Evolutionary conservation across 2,113 vertebrate species (phyloP), one percentile per base, ranked within the genome.

Genomic region (Rafetus swinhoei): DNA sequence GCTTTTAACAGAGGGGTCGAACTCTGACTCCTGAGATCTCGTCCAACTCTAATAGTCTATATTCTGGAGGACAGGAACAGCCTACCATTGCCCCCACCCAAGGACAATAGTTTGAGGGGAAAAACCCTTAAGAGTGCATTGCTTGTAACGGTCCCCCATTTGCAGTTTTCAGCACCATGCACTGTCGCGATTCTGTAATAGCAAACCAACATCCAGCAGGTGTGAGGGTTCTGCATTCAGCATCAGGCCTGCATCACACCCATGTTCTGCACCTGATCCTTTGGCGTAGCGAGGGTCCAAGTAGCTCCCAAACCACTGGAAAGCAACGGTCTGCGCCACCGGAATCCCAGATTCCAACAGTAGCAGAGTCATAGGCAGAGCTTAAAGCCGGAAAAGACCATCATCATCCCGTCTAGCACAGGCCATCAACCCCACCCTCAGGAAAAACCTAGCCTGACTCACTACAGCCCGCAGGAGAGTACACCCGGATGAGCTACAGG

Each of bases 281-380:
- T n/a, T n/a, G n/a, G n/a, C n/a, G n/a, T n/a, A n/a, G n/a, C n/a
- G n/a, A n/a, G 2, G 14, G 9, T 77, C 65, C 88, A 45, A 0
- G 0, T 0, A 9, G 82, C 7, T 74, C 10, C 14, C 4, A 8
- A 35, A 8, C 62, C 32, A 18, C 7, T n/a, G 7, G 32, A 69
- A 32, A 69, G 65, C 32, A n/a, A 9, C 9, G 16, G 32, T 69
- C 32, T n/a, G 29, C 16, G 16, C 29, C 62, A 32, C 65, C 2
- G 32, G 65, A 69, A 8, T n/a, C 32, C 32, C 65, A 69, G 32
- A 35, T 69, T 69, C 65, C 65, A 32, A 69, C 3, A 69, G 32
- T 6, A 45, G 39, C 39, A 45, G 7, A 9, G 15, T n/a, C 62
- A 7, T 9, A n/a, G 16, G 32, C 13, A 18, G 32, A 69, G 65